These are phyloP conservation scores for Lamproptera curius DNA, from an alignment of 2,888 invertebrate species.

Conservation along the genomic window DNA sequence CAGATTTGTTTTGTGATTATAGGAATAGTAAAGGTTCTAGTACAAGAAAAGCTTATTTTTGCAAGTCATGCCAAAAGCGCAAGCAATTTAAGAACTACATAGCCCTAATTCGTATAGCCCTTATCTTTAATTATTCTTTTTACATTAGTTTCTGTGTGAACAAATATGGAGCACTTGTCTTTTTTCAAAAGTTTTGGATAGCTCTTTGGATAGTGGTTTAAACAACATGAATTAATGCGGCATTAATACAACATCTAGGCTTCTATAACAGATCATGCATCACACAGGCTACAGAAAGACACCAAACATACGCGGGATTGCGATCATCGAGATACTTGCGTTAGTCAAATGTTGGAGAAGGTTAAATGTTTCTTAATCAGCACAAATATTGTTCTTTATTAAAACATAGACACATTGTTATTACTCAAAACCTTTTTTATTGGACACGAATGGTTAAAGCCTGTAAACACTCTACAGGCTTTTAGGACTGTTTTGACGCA, in stretches of 20 bases:
- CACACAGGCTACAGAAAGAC: constrained; percentile 49
- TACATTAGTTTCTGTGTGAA: not conserved
- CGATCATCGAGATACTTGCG: constrained; percentile 61
- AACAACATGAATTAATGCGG: not conserved
- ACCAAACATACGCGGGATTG: constrained; percentile 68
- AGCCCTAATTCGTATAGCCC: not conserved
- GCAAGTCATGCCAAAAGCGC: constrained; percentile 48
- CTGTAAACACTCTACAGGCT: constrained; percentile 12
- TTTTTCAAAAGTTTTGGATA: too few relatives aligned
- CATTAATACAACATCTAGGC: constrained; percentile 19
- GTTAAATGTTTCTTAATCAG: not conserved
- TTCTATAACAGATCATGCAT: constrained; percentile 55
- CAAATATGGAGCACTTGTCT: not conserved
- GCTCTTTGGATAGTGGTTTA: not conserved
- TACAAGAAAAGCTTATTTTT: too few relatives aligned
- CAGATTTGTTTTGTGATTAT: too few relatives aligned
- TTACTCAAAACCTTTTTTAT: constrained; percentile 15
- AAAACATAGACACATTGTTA: constrained; percentile 33
- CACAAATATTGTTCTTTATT: not conserved
- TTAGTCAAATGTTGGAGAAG: not conserved
- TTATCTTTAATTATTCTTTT: not conserved
- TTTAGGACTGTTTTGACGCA: constrained; percentile 40
- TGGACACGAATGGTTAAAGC: constrained; percentile 1
- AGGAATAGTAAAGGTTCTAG: too few relatives aligned
- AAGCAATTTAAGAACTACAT: constrained; percentile 38